Evolutionary conservation across 2,113 vertebrate species (phyloP), one percentile per base, ranked within the genome.

Genomic region (Sinocyclocheilus anshuiensis): DNA sequence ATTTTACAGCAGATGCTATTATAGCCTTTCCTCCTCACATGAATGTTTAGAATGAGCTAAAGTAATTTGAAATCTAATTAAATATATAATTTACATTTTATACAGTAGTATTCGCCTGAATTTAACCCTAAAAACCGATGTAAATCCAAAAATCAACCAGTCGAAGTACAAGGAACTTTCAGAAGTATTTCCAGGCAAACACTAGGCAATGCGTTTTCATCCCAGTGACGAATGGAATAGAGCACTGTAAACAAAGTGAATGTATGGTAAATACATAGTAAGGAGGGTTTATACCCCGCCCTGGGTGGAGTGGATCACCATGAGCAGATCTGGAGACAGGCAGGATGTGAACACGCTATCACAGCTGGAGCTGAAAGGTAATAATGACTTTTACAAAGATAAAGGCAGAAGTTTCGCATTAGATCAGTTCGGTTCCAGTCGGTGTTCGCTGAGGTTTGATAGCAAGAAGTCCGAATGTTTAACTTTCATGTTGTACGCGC

Each of bases 331-430:
- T 82, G 26, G 26, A 83, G 45, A 83, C 48, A 20, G 36, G 10
- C 65, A 83, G 65, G 65, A 83, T 83, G 81, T 72, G 48, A 55
- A 55, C 22, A 12, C 9, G 20, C 11, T 29, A 45, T 33, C 48
- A 2, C 48, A 36, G 81, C 67, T 50, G 65, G 45, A 33, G 48
- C 29, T 50, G 16, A 36, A 83, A 83, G 48, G 81, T 83, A 83
- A 83, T n/a, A 1, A 53, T 36, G 48, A 71, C 4, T 36, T 67
- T 67, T 20, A 50, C 3, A 50, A 67, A 67, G 8, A 55, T 4
- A 2, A 72, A n/a, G 6, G 20, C 26, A 16, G 1, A 83, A 53
- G 24, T 53, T 50, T n/a, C 24, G 16, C 18, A 2, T 69, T 69
- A 9, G 6, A 13, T 39, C 18, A 12, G 1, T 11, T 59, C 29